These are phyloP conservation scores for Salvator merianae DNA, from an alignment of 2,113 vertebrate species.

Conservation along the genomic window DNA sequence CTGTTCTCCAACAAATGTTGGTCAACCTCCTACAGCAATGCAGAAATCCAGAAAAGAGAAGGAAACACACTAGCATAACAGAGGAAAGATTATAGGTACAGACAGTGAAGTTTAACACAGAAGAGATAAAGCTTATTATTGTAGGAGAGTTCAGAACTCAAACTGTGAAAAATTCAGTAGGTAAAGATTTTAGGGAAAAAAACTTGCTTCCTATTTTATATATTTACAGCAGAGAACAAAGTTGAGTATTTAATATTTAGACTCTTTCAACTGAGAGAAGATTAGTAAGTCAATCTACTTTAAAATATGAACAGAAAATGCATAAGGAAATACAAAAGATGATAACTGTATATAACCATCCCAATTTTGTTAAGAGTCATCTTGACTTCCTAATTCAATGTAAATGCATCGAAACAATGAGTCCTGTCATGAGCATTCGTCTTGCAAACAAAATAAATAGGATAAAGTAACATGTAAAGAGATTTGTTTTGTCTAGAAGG, in stretches of 20 bases:
- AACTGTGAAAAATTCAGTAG: constrained; percentile 48
- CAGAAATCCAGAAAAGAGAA: constrained; percentile 79
- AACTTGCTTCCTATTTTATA: constrained; percentile 3
- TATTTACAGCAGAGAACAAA: constrained; percentile 37
- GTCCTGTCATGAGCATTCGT: constrained; percentile 5
- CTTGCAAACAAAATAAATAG: constrained; percentile 25
- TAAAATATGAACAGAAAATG: constrained; percentile 49
- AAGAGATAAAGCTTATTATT: constrained; percentile 67
- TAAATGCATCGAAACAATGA: constrained; percentile 30
- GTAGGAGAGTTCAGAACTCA: constrained; percentile 61
- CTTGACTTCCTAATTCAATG: constrained; percentile 37
- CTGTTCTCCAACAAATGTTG: constrained; percentile 77
- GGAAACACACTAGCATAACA: constrained; percentile 75
- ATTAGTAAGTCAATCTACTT: constrained; percentile 27
- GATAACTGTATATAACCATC: constrained; percentile 14
- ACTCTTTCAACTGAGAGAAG: constrained; percentile 47
- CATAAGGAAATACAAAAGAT: constrained; percentile 30
- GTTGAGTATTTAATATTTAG: constrained; percentile 13
- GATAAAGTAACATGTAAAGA: constrained; percentile 28
- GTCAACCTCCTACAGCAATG: constrained; percentile 77
- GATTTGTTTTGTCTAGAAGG: constrained; percentile 30
- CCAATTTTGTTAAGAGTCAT: not conserved
- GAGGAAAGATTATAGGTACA: constrained; percentile 71
- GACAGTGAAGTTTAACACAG: constrained; percentile 69
- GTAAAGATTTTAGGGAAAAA: constrained; percentile 32